Conservation (phyloP, 2,888 invertebrate species). For the Neoscelio sp. region DNA sequence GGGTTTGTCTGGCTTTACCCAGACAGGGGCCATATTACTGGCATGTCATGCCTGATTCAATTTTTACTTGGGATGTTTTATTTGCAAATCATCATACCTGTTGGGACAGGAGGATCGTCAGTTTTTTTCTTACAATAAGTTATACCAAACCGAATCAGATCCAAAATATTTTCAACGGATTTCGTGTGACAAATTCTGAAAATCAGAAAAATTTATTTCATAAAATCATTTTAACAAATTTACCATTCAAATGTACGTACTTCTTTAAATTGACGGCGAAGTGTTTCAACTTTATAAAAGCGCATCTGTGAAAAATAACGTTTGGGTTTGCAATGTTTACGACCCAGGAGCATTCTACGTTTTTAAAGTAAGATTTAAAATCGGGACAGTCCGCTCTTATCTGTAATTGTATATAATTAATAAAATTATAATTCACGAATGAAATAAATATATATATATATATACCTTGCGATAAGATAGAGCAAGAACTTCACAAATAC, state of each 20-base stretch:
- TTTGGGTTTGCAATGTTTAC: constrained; percentile 87
- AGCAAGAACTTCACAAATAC: constrained; percentile 87
- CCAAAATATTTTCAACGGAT: constrained; percentile 70
- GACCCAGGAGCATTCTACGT: constrained; percentile 91
- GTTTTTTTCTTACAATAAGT: constrained; percentile 75
- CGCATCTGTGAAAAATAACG: constrained; percentile 89
- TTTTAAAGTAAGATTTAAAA: constrained; percentile 91
- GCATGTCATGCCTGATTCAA: too few species aligned
- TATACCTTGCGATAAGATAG: constrained; percentile 91
- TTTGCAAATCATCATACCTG: constrained; percentile 84
- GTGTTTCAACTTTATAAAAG: constrained; percentile 88
- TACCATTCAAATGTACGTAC: constrained; percentile 79
- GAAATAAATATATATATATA: too few species aligned
- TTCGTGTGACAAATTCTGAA: constrained; percentile 73
- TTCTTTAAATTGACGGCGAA: constrained; percentile 84
- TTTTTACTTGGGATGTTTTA: too few species aligned
- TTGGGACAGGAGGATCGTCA: constrained; percentile 89
- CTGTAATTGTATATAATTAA: constrained; percentile 81
- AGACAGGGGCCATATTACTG: too few species aligned
- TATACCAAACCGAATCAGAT: constrained; percentile 69
- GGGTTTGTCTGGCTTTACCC: too few species aligned
- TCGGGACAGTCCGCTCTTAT: constrained; percentile 93
- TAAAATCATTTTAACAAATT: background rate
- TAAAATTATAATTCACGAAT: background rate
- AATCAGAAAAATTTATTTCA: constrained; percentile 35